phyloP scores from a whole-genome alignment of 2,888 invertebrate species.

The Lasioglossum lativentre region DNA sequence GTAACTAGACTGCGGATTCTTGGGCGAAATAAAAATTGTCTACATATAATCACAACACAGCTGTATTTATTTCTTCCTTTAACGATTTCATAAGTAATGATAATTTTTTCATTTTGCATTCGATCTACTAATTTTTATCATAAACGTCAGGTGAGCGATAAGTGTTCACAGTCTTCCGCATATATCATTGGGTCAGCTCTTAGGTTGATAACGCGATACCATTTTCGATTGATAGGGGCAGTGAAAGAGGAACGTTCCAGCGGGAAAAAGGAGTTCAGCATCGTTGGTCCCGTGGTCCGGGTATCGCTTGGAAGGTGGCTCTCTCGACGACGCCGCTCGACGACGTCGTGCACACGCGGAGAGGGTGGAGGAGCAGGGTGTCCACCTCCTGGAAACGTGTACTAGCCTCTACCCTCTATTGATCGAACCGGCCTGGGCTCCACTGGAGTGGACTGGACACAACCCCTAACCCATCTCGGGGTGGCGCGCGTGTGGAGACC shows the following conservation, averaged over 20 bases:
- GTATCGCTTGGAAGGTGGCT: slow-evolving; percentile 62
- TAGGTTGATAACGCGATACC: background rate
- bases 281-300: slow-evolving; percentile 41
- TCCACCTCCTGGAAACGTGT: slow-evolving; percentile 83
- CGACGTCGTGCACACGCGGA: slow-evolving; percentile 47
- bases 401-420: slow-evolving; percentile 84
- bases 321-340: slow-evolving; percentile 55
- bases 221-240: background rate
- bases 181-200: background rate
- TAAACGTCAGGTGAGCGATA: too few species aligned
- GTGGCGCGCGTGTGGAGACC: slow-evolving; percentile 31
- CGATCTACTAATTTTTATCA: too few species aligned
- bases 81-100: too few species aligned
- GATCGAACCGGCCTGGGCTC: slow-evolving; percentile 84
- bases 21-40: too few species aligned
- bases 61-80: too few species aligned
- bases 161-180: background rate
- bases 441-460: slow-evolving; percentile 84
- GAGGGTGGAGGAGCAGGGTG: slow-evolving; percentile 74
- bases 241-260: background rate
- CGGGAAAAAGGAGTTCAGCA: slow-evolving; percentile 31
- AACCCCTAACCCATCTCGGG: slow-evolving; percentile 77
- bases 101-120: too few species aligned
- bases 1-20: background rate
- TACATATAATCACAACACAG: too few species aligned